Percentiles rank a stretch among this genome's conserved stretches.
Evolutionary conservation across 2,113 vertebrate species (phyloP).

Genomic region (Panurus biarmicus): DNA sequence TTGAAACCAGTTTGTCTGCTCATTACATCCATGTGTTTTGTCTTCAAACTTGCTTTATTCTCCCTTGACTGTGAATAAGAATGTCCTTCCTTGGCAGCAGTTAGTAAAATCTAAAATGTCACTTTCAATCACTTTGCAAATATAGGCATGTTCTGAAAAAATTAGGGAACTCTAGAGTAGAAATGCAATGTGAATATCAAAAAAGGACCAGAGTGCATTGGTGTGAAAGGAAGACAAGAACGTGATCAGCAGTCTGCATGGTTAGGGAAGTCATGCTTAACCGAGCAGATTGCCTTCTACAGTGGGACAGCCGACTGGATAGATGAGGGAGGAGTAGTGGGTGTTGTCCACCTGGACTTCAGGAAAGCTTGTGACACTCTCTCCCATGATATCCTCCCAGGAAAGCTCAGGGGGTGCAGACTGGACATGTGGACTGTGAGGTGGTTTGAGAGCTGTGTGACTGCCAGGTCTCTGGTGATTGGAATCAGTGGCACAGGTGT

Average conservation of each 20-base stretch:
- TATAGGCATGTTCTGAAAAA: neutral
- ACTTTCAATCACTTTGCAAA: neutral
- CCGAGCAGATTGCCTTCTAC: neutral
- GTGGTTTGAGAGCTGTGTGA: neutral
- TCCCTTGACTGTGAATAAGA: neutral
- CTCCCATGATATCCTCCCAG: neutral
- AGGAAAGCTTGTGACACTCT: neutral
- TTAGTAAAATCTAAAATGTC: neutral
- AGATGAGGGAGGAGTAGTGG: neutral
- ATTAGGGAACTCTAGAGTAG: neutral
- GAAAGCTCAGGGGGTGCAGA: neutral
- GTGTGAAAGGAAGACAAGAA: neutral
- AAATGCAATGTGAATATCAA: neutral
- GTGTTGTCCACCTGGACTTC: neutral
- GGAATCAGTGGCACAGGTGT: neutral
- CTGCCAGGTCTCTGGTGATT: neutral
- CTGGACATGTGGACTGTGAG: neutral
- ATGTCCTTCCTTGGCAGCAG: neutral
- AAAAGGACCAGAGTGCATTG: neutral
- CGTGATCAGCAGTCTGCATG: neutral
- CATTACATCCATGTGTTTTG: neutral
- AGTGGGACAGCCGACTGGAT: neutral
- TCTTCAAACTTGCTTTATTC: neutral
- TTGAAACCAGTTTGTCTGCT: neutral
- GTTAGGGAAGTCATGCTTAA: neutral